Conservation (phyloP, 1,140 invertebrate species). For the Antheraea mylitta region DNA sequence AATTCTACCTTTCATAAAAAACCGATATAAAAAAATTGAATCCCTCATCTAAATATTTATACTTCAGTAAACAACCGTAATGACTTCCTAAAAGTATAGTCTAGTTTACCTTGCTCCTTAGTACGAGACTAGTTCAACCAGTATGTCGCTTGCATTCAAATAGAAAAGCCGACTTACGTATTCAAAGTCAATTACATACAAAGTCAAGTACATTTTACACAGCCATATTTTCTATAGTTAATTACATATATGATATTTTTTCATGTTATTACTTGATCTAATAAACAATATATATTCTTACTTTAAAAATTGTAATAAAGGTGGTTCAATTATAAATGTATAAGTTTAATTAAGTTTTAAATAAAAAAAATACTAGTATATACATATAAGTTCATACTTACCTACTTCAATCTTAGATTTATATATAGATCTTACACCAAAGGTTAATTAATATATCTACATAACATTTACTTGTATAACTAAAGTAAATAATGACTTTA, state of each 20-base stretch:
- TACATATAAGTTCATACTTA: too few relatives aligned
- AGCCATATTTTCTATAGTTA: neutral
- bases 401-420: too few relatives aligned
- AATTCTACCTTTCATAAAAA: too few relatives aligned
- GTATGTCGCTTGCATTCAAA: neutral
- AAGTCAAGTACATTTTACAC: neutral
- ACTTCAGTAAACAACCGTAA: constrained; percentile 1
- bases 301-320: too few relatives aligned
- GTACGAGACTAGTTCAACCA: neutral
- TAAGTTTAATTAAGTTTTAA: too few relatives aligned
- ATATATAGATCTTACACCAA: too few relatives aligned
- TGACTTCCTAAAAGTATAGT: neutral
- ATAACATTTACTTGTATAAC: too few relatives aligned
- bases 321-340: too few relatives aligned
- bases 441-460: too few relatives aligned
- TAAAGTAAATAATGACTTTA: too few relatives aligned
- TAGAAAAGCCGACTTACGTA: neutral
- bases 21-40: neutral
- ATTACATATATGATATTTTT: neutral
- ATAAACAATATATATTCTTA: neutral
- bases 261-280: neutral
- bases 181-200: constrained; percentile 1
- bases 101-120: neutral
- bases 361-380: too few relatives aligned
- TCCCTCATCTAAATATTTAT: neutral